Conservation (phyloP, 2,888 invertebrate genomes). For the Nemurella pictetii region DNA sequence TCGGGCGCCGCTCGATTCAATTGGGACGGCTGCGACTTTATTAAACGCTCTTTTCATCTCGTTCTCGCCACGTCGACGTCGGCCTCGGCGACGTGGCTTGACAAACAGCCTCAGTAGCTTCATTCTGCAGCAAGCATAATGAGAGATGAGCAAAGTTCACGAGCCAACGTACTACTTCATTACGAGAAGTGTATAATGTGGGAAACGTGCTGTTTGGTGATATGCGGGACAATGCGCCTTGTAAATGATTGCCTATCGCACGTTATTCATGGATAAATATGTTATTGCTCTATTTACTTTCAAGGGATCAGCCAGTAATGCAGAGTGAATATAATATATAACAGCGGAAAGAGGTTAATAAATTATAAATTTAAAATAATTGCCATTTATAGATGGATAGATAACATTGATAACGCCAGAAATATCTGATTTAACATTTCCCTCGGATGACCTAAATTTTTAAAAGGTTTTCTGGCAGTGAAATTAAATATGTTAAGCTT, state of each 20-base stretch:
- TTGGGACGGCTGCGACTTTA: constrained; percentile 21
- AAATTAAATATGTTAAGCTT: not conserved
- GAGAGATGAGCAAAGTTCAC: constrained; percentile 14
- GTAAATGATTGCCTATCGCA: not conserved
- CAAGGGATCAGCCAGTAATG: not conserved
- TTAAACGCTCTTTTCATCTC: constrained; percentile 32
- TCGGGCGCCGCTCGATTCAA: not conserved
- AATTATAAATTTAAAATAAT: not conserved
- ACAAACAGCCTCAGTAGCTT: constrained; percentile 18
- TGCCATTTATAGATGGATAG: not conserved
- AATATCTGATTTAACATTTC: not conserved
- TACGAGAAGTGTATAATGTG: constrained; percentile 6
- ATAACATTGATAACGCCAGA: not conserved
- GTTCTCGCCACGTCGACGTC: not conserved
- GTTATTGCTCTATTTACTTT: not conserved
- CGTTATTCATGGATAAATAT: not conserved
- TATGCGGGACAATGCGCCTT: not conserved
- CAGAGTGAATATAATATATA: not conserved
- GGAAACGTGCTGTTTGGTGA: not conserved
- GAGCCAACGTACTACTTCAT: not conserved
- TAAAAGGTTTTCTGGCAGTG: not conserved
- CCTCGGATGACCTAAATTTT: not conserved
- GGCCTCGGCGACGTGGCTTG: constrained; percentile 3
- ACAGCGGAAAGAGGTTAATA: not conserved
- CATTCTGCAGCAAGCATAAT: constrained; percentile 23